These are phyloP conservation scores for Sander vitreus DNA, from an alignment of 2,113 vertebrate genomes.

Conservation along the genomic window DNA sequence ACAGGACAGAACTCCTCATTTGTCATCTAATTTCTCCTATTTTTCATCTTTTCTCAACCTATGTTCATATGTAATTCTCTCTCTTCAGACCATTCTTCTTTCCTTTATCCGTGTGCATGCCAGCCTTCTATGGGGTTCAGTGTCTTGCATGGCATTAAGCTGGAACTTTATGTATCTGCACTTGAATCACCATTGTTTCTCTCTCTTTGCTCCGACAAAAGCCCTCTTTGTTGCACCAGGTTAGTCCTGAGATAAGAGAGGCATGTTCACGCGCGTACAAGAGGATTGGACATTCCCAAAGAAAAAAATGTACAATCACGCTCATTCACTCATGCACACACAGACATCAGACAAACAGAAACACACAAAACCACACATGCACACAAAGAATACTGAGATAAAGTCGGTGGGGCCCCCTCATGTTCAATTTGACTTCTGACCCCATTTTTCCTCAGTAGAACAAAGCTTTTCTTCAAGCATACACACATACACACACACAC, in stretches of 20 bases:
- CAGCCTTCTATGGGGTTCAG: not conserved
- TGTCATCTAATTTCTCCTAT: not conserved
- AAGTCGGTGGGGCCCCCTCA: constrained; percentile 8
- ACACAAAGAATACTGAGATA: constrained; percentile 25
- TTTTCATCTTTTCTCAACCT: not conserved
- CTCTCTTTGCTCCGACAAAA: constrained; percentile 44
- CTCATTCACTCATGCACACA: constrained; percentile 8
- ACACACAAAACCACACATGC: not conserved
- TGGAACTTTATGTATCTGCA: constrained; percentile 8
- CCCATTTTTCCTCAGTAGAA: constrained; percentile 18
- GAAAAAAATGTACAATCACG: constrained; percentile 32
- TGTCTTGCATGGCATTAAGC: not conserved
- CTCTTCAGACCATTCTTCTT: not conserved
- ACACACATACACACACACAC: not conserved
- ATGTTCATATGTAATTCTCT: not conserved
- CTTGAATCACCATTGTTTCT: constrained; percentile 32
- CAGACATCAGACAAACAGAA: not conserved
- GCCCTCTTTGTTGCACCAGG: constrained; percentile 36
- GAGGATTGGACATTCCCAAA: constrained; percentile 37
- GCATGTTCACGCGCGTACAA: constrained; percentile 31
- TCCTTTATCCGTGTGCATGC: not conserved
- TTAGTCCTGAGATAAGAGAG: constrained; percentile 42
- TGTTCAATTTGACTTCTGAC: constrained; percentile 61
- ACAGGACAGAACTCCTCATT: not conserved
- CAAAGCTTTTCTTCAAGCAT: constrained; percentile 20